Evolutionary conservation across 2,888 invertebrate genomes (phyloP), one percentile per base, ranked within the genome.

Genomic region (Cenopis cana): DNA sequence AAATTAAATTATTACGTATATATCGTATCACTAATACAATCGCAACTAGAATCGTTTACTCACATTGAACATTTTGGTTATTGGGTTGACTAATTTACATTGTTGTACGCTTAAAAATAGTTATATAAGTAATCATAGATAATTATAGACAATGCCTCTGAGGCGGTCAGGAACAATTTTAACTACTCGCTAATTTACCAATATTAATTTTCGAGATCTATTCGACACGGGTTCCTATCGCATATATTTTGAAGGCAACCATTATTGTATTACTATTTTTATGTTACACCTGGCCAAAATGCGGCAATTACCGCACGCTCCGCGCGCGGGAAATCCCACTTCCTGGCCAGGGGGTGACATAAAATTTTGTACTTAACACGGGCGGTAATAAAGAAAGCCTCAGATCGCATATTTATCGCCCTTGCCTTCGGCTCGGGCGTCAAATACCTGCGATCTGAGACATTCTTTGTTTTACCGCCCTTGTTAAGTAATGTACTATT

Each of bases 1-100:
- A 93, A 93, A 93, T 91, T 91, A 91, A 90, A 88, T 91, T 86
- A 92, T 92, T 93, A 93, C 93, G 93, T 93, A 93, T 93, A 92
- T 93, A 89, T 86, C 84, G 89, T 93, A 92, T 93, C 93, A 93
- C 93, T 93, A 93, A 90, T 91, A 92, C 91, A 91, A 86, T 91
- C 86, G 91, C 91, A 91, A 91, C 93, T 93, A 93, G 93, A 89
- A 88, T 90, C 89, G 89, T 90, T 91, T 91, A 92, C 91, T 92
- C 90, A 91, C 89, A 91, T 90, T 89, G 89, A 93, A 91, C 91
- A 90, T 93, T 46, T 93, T 93, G 93, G 93, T 91, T 93, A 93
- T 88, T 89, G 88, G 86, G 85, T 84, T 88, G 86, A 91, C 89
- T 91, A 88, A 91, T 85, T 87, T 86, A 88, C 83, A 86, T 83